These are phyloP conservation scores for Leptopilina drosophilae DNA, from an alignment of 2,888 invertebrate species.

Conservation along the genomic window DNA sequence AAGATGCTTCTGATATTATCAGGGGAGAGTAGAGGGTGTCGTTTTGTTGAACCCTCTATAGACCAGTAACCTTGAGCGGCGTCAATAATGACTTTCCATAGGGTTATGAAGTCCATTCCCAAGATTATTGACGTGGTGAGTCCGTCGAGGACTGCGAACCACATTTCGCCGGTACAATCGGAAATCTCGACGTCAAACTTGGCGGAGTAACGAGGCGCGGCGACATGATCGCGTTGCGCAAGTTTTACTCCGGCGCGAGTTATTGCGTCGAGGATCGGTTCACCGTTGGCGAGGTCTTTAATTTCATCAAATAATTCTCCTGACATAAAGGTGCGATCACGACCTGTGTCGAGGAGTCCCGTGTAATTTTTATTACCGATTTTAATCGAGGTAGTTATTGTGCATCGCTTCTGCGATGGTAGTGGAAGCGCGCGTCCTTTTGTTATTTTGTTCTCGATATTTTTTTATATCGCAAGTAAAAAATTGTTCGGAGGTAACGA, in stretches of 20 bases:
- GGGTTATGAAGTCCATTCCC: not conserved
- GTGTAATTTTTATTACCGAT: not conserved
- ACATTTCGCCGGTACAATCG: not conserved
- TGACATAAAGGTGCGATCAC: too few species aligned
- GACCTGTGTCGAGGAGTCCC: not conserved
- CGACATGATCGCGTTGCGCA: not conserved
- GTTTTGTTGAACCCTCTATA: not conserved
- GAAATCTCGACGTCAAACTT: not conserved
- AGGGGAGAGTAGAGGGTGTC: not conserved
- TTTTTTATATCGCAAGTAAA: not conserved
- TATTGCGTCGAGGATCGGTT: not conserved
- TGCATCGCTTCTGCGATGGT: not conserved
- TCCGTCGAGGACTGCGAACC: constrained; percentile 12
- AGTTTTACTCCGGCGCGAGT: not conserved
- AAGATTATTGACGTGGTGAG: not conserved
- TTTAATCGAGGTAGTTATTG: not conserved
- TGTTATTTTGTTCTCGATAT: not conserved
- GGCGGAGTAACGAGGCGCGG: not conserved
- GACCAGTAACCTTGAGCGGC: too few species aligned
- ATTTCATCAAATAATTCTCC: not conserved
- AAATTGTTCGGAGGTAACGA: not conserved
- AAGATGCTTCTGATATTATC: not conserved
- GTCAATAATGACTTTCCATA: too few species aligned
- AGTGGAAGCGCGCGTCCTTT: not conserved
- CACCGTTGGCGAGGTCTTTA: not conserved